Conservation (phyloP, 2,888 invertebrate species). For the Danaus chrysippus region DNA sequence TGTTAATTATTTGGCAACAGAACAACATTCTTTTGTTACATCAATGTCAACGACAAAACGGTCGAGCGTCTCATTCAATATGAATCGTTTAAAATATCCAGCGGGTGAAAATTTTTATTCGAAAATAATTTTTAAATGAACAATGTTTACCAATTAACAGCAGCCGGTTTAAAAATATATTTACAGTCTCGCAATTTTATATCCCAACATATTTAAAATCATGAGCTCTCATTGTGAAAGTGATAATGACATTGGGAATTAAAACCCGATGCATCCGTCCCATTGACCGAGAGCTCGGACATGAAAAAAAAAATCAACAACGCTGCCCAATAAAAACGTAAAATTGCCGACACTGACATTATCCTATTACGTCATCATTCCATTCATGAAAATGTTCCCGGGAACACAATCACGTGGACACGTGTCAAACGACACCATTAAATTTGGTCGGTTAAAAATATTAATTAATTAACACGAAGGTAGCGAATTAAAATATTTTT, state of each 20-base stretch:
- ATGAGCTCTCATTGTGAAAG: conserved; percentile 69
- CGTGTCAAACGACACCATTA: conserved; percentile 73
- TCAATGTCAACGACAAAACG: too few species aligned
- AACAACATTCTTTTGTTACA: too few species aligned
- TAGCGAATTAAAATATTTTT: conserved; percentile 77
- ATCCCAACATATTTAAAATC: conserved; percentile 42
- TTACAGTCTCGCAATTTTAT: conserved; percentile 33
- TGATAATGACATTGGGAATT: conserved; percentile 79
- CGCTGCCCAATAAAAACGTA: conserved; percentile 74
- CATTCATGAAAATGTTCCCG: conserved; percentile 75
- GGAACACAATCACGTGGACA: conserved; percentile 69
- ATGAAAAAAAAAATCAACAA: conserved; percentile 67
- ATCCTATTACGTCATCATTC: conserved; percentile 78
- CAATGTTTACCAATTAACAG: conserved; percentile 1
- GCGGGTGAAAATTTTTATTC: background rate
- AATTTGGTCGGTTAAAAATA: conserved; percentile 75
- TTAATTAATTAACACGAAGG: conserved; percentile 74
- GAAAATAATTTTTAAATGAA: background rate
- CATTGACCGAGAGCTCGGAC: conserved; percentile 67
- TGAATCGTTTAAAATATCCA: background rate
- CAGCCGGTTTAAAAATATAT: conserved; percentile 22
- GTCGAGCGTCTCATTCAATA: too few species aligned
- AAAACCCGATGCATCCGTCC: conserved; percentile 71
- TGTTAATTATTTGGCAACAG: too few species aligned
- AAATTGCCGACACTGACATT: conserved; percentile 75